Conservation (phyloP, 2,888 invertebrate species). For the Achlya flavicornis region DNA sequence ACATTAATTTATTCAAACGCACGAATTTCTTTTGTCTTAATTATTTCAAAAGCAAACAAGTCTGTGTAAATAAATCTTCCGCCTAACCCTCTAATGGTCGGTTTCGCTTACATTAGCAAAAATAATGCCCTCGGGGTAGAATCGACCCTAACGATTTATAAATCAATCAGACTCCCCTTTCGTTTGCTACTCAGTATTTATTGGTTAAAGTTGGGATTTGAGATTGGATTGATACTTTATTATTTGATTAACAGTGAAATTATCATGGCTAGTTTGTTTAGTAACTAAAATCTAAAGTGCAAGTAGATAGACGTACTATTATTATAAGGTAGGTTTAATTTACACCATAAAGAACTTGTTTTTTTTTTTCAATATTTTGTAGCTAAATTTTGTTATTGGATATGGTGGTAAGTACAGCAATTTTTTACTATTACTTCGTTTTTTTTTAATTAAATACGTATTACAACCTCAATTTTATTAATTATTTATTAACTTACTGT, state of each 20-base stretch:
- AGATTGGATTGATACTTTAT: conserved; percentile 38
- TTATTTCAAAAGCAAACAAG: conserved; percentile 5
- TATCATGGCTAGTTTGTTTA: background rate
- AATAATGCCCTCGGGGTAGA: conserved; percentile 54
- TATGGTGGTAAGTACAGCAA: too few relatives aligned
- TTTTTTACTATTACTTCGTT: too few relatives aligned
- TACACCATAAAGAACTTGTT: too few relatives aligned
- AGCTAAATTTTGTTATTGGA: too few relatives aligned
- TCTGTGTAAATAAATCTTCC: conserved; percentile 44
- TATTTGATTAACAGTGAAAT: conserved; percentile 23
- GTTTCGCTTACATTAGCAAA: conserved; percentile 67
- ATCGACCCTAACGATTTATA: conserved; percentile 56
- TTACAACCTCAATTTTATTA: too few relatives aligned
- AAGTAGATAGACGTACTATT: too few relatives aligned
- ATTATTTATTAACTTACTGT: too few relatives aligned
- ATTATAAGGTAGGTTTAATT: too few relatives aligned
- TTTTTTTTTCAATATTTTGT: too few relatives aligned
- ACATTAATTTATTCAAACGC: too few relatives aligned
- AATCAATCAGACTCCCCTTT: conserved; percentile 58
- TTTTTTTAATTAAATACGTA: too few relatives aligned
- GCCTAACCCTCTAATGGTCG: conserved; percentile 64
- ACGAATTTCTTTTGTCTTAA: conserved; percentile 7
- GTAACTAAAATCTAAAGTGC: too few relatives aligned
- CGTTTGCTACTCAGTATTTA: conserved; percentile 42
- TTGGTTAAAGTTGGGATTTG: conserved; percentile 39